These are phyloP conservation scores for Melanostigma gelatinosum DNA, from an alignment of 2,113 vertebrate genomes.

Conservation along the genomic window DNA sequence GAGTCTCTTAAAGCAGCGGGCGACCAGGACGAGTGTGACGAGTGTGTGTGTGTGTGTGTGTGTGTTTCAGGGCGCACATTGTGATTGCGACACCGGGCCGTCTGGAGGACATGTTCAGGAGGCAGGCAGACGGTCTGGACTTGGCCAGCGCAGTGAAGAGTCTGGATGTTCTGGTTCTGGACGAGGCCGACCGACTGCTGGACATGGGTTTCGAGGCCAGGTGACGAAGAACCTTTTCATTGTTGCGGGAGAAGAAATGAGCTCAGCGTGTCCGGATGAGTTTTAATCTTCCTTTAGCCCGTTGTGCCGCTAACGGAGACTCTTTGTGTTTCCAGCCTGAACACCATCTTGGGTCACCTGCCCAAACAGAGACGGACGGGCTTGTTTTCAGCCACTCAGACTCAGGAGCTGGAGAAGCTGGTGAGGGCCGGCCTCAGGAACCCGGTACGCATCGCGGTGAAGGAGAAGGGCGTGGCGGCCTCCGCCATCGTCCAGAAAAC, in stretches of 20 bases:
- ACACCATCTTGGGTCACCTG: constrained; percentile 89
- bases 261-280: background rate
- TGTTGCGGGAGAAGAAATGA: background rate
- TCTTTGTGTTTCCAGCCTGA: constrained; percentile 83
- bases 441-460: constrained; percentile 92
- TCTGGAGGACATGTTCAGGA: constrained; percentile 95
- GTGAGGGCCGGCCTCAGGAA: constrained; percentile 95
- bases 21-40: too few species aligned
- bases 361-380: constrained; percentile 97
- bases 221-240: constrained; percentile 65
- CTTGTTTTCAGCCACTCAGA: constrained; percentile 97
- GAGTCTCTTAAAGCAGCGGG: background rate
- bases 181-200: constrained; percentile 94
- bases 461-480: constrained; percentile 92
- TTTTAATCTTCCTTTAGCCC: background rate
- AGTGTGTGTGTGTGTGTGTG: background rate
- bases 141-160: constrained; percentile 86
- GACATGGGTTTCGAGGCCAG: constrained; percentile 98
- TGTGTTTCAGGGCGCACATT: constrained; percentile 88
- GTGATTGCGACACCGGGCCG: constrained; percentile 93
- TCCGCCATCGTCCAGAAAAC: constrained; percentile 88
- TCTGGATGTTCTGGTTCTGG: constrained; percentile 93
- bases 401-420: constrained; percentile 96
- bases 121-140: constrained; percentile 91
- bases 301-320: background rate